Base-by-base conservation (phyloP, 2,888 invertebrate species). In the Uloborus plumipes region DNA sequence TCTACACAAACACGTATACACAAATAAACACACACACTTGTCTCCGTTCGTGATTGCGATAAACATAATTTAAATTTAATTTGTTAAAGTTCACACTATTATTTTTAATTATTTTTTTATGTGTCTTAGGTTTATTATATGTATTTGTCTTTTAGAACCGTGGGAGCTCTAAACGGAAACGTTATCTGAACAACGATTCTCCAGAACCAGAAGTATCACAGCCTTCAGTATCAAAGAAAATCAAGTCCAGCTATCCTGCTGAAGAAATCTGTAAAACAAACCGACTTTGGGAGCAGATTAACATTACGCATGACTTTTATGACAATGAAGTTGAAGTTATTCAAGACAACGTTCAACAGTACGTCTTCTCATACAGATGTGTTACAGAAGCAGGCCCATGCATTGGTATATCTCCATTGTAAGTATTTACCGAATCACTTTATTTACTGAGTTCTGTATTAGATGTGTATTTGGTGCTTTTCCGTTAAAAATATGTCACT, bases 201-300 rank as follows among this genome's bases (percentile, higher is more conserved):
- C 26, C 71, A 0, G 70, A 66, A 9, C 20, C 47, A 20, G 50
- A 31, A 59, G 18, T 7, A n/a, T 16, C 49, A 16, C 61, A 31
- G 16, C 6, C 58, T 11, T 2, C 6, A 18, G 53, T 61, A 3
- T 61, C 51, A n/a, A 84, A 84, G 39, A 74, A 69, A 26, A 55
- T 59, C 1, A 74, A 62, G 49, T 59, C 64, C 11, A 62, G 64
- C 16, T 85, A 84, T 61, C 86, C 86, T 47, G 82, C 86, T 0
- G 86, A 86, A 72, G 86, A 86, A 67, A 85, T 86, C 58, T 86
- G 86, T 66, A 84, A 83, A 65, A 86, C 86, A 16, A 84, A 83
- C 26, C 77, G 84, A 1, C 75, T 84, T 49, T 86, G 86, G 86
- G 85, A 86, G 73, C 85, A 85, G 67, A 74, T 86, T 13, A 86